Evolutionary conservation across 2,113 vertebrate species (phyloP).

Genomic region (Chlorodrepanis virens): DNA sequence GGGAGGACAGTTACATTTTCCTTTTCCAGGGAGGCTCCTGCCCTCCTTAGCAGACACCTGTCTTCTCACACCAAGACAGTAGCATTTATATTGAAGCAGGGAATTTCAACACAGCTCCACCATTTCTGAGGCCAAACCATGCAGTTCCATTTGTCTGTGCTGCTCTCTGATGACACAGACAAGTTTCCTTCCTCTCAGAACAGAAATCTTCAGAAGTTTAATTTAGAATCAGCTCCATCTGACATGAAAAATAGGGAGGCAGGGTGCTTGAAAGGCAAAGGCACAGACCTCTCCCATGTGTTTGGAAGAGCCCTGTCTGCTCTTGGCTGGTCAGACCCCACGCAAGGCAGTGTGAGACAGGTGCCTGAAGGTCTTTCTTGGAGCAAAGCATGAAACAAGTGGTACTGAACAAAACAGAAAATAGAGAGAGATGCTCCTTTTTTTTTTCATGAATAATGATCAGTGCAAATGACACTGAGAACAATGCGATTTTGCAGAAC

Average conservation of each 20-base stretch:
- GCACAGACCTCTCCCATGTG: background rate
- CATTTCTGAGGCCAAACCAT: background rate
- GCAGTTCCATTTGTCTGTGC: background rate
- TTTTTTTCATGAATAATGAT: background rate
- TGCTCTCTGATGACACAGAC: background rate
- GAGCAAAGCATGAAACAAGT: background rate
- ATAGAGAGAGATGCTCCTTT: background rate
- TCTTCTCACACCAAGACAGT: background rate
- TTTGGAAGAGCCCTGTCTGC: background rate
- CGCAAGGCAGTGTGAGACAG: background rate
- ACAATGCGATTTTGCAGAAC: background rate
- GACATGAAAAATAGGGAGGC: background rate
- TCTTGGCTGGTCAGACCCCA: background rate
- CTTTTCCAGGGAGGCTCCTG: background rate
- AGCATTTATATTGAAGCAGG: background rate
- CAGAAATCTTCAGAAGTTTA: background rate
- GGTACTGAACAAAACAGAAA: background rate
- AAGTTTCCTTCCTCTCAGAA: background rate
- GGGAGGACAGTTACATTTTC: background rate
- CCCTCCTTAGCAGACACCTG: background rate
- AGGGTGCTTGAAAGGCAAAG: background rate
- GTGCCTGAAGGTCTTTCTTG: background rate
- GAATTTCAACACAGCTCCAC: background rate
- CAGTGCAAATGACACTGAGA: background rate
- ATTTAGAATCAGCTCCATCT: background rate